Conservation (phyloP, 2,888 invertebrate genomes). For the Camptogramma bilineatum region DNA sequence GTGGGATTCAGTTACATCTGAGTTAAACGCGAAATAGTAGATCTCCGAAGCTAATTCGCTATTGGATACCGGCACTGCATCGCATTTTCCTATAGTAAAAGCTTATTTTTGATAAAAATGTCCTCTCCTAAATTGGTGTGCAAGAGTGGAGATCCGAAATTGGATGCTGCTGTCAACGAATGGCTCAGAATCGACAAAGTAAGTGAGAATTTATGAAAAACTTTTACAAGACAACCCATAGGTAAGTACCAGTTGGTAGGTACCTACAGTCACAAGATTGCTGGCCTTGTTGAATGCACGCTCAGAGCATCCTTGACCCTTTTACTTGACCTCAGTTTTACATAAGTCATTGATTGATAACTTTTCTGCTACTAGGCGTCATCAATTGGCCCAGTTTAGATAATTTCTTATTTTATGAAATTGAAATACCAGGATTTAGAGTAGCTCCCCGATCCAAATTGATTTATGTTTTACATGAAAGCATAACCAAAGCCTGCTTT, state of each 20-base stretch:
- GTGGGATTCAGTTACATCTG: constrained; percentile 1
- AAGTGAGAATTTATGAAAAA: constrained; percentile 39
- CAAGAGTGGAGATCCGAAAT: constrained; percentile 80
- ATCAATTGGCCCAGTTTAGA: neutral
- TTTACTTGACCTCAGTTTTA: constrained; percentile 5
- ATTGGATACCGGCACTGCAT: constrained; percentile 20
- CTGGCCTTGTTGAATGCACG: constrained; percentile 18
- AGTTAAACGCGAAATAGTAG: neutral
- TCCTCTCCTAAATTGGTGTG: constrained; percentile 46
- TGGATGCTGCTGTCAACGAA: constrained; percentile 88
- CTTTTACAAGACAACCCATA: too few relatives aligned
- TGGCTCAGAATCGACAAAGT: constrained; percentile 92
- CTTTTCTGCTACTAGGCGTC: neutral
- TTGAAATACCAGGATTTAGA: too few relatives aligned
- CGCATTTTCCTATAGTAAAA: constrained; percentile 1
- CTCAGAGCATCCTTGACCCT: constrained; percentile 14
- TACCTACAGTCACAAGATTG: constrained; percentile 25
- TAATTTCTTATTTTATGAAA: neutral
- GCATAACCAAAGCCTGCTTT: too few relatives aligned
- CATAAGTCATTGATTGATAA: constrained; percentile 1
- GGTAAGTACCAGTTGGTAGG: too few relatives aligned
- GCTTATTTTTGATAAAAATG: constrained; percentile 16
- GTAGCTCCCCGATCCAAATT: too few relatives aligned
- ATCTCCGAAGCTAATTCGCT: constrained; percentile 5
- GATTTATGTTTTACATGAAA: too few relatives aligned